Evolutionary conservation across 1,140 invertebrate species (phyloP).

Genomic region (Zophobas atratus): DNA sequence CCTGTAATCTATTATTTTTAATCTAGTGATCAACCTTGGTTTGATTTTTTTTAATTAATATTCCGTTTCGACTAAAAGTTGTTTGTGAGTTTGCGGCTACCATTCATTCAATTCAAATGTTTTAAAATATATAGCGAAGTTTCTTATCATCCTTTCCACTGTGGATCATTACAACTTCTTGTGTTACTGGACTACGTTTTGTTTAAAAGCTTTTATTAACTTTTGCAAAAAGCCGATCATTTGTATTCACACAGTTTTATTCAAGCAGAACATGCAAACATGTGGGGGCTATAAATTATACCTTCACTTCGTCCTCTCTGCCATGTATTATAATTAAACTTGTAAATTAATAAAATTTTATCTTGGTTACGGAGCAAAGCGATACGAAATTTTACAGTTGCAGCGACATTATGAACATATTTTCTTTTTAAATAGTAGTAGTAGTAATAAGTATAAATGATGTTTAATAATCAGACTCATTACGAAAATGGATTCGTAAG

Average conservation of each 20-base stretch:
- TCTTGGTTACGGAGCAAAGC: neutral
- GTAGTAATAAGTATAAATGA: too few species aligned
- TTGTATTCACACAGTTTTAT: neutral
- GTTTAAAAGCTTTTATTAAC: neutral
- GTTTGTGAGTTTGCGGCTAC: too few species aligned
- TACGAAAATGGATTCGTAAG: too few species aligned
- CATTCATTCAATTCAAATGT: too few species aligned
- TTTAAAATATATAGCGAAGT: neutral
- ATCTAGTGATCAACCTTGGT: constrained; percentile 7
- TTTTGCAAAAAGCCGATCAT: neutral
- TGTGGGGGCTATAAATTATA: neutral
- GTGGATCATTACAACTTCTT: neutral
- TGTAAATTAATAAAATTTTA: neutral
- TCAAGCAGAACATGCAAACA: neutral
- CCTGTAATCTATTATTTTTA: constrained; percentile 29
- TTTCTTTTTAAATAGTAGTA: too few species aligned
- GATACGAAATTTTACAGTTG: neutral
- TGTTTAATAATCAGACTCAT: too few species aligned
- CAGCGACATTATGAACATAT: too few species aligned
- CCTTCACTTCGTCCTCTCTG: neutral
- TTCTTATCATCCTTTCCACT: too few species aligned
- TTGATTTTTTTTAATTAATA: neutral
- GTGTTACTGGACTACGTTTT: neutral
- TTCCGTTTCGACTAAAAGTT: too few species aligned
- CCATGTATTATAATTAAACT: neutral